Percentiles rank a stretch among this genome's conserved stretches.
Evolutionary conservation across 2,888 invertebrate species (phyloP).

Genomic region (Cabera pusaria): DNA sequence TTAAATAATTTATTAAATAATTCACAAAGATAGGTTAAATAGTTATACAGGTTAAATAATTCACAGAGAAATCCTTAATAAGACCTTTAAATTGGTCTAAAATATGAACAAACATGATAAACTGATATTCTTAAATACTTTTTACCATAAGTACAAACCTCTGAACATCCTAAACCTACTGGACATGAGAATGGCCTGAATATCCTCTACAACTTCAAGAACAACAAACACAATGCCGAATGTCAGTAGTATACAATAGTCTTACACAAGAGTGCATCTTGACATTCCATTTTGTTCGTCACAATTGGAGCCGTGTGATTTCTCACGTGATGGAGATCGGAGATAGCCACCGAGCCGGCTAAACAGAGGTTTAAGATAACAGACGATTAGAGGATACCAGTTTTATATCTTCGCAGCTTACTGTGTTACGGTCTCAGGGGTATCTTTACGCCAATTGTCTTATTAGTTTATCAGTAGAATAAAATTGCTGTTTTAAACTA

Average conservation of each 20-base stretch:
- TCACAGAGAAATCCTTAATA: no score
- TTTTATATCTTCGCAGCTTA: constrained; percentile 11
- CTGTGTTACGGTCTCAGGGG: constrained; percentile 7
- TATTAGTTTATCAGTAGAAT: constrained; percentile 14
- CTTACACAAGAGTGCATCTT: constrained; percentile 74
- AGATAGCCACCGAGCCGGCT: constrained; percentile 57
- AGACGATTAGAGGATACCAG: constrained; percentile 41
- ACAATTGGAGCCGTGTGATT: constrained; percentile 70
- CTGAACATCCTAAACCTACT: no score
- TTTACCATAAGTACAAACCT: no score
- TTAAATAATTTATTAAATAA: no score
- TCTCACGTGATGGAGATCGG: constrained; percentile 64
- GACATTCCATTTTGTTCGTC: constrained; percentile 77
- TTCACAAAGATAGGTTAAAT: no score
- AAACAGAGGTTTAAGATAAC: constrained; percentile 59
- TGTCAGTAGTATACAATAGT: constrained; percentile 58
- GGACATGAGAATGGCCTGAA: constrained; percentile 46
- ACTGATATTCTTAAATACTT: no score
- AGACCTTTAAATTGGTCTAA: no score
- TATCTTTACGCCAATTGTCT: constrained; percentile 8
- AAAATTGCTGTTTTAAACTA: no score
- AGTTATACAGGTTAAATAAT: no score
- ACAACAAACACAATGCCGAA: constrained; percentile 66
- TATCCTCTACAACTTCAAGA: constrained; percentile 50
- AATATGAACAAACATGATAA: no score